A percentile compares a stretch with the other conserved stretches of the same genome.
These are phyloP conservation scores for Tetramorium parvispinum DNA, from an alignment of 1,140 invertebrate species.

Conservation along the genomic window DNA sequence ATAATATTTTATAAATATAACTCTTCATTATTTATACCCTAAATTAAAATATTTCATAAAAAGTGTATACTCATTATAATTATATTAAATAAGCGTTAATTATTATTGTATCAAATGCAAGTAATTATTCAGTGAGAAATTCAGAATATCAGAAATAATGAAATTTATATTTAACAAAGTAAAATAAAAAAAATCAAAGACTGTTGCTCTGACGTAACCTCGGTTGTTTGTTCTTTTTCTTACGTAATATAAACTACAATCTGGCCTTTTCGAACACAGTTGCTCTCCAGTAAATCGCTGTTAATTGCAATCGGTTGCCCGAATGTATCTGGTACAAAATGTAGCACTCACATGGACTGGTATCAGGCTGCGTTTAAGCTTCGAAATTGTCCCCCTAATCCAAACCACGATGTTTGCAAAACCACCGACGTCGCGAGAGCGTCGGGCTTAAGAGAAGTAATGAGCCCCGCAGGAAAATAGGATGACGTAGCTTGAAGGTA, in stretches of 20 bases:
- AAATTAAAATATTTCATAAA: background rate
- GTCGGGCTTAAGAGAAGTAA: slow-evolving; percentile 45
- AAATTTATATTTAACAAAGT: slow-evolving; percentile 4
- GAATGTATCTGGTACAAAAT: background rate
- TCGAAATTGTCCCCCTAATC: slow-evolving; percentile 46
- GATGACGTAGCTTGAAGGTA: slow-evolving; percentile 42
- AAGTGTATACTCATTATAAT: background rate
- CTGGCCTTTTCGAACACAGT: background rate
- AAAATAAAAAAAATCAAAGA: background rate
- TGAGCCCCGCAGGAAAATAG: slow-evolving; percentile 49
- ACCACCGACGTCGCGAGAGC: slow-evolving; percentile 21
- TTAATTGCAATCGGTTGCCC: slow-evolving; percentile 30
- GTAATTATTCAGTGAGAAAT: background rate
- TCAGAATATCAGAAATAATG: background rate
- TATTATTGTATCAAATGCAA: background rate
- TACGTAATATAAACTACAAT: background rate
- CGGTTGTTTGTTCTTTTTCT: background rate
- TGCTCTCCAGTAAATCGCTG: background rate
- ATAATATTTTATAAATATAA: background rate
- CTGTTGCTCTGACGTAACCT: background rate
- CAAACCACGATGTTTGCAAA: slow-evolving; percentile 36
- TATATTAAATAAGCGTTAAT: background rate
- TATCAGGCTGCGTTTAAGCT: slow-evolving; percentile 6
- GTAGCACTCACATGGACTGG: background rate
- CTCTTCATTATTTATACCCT: background rate